These are phyloP conservation scores for Orchesella flavescens DNA, from an alignment of 2,888 invertebrate species.

Conservation along the genomic window DNA sequence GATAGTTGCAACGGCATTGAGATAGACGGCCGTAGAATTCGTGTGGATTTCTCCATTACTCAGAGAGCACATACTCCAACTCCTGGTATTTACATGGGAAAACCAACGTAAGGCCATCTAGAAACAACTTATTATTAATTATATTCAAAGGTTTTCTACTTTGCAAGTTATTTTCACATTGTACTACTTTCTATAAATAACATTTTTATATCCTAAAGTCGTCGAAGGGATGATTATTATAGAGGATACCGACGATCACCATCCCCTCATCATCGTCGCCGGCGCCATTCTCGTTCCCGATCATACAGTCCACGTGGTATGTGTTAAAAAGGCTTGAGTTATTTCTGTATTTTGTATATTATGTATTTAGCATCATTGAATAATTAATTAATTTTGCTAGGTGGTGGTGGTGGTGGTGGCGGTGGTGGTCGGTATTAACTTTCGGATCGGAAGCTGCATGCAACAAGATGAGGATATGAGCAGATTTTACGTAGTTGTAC, in stretches of 20 bases:
- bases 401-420: not conserved
- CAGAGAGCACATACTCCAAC: constrained; percentile 97
- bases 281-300: constrained; percentile 84
- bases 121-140: too few species aligned
- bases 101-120: constrained; percentile 84
- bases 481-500: constrained; percentile 36
- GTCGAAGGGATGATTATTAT: constrained; percentile 70
- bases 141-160: too few species aligned
- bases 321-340: constrained; percentile 74
- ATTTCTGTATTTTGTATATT: not conserved
- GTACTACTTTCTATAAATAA: too few species aligned
- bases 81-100: constrained; percentile 97
- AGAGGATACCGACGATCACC: constrained; percentile 78
- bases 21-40: constrained; percentile 92
- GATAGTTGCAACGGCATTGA: constrained; percentile 95
- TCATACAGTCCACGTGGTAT: constrained; percentile 89
- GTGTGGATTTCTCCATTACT: constrained; percentile 97
- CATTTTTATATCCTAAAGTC: too few species aligned
- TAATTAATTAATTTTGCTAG: not conserved
- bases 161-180: too few species aligned
- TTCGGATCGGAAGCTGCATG: not conserved
- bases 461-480: not conserved
- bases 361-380: not conserved
- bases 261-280: constrained; percentile 79
- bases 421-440: constrained; percentile 50